Percentiles rank a stretch among this genome's conserved stretches.
Evolutionary conservation across 2,113 vertebrate genomes (phyloP).

Genomic region (Pygoscelis antarcticus): DNA sequence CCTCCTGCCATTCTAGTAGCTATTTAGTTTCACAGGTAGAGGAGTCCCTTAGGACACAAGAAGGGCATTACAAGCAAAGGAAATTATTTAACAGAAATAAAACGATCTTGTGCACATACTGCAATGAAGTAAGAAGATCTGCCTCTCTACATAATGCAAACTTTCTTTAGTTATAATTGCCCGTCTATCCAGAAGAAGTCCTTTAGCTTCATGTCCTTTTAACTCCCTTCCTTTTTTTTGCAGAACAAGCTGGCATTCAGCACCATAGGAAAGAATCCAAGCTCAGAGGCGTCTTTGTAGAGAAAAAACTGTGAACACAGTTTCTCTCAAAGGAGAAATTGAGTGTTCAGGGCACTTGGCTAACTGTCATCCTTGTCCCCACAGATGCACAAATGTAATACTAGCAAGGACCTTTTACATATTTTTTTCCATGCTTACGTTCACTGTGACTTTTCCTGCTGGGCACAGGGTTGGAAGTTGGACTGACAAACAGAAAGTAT

Average conservation of each 20-base stretch:
- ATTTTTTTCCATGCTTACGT: constrained; percentile 23
- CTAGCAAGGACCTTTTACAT: not conserved
- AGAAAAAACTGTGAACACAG: constrained; percentile 31
- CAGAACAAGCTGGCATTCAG: constrained; percentile 56
- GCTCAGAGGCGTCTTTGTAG: constrained; percentile 69
- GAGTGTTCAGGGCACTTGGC: constrained; percentile 13
- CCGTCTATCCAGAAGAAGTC: not conserved
- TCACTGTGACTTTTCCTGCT: constrained; percentile 35
- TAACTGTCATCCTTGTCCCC: constrained; percentile 15
- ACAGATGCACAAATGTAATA: not conserved
- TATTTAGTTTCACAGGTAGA: not conserved
- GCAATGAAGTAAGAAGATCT: not conserved
- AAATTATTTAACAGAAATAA: not conserved
- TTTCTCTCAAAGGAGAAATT: constrained; percentile 57
- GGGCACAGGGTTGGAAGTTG: not conserved
- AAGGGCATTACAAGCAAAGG: not conserved
- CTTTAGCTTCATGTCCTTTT: constrained; percentile 14
- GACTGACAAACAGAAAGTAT: not conserved
- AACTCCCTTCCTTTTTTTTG: constrained; percentile 22
- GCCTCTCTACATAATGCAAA: not conserved
- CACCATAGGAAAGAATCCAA: constrained; percentile 59
- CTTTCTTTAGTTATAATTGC: not conserved
- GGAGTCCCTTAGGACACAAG: not conserved
- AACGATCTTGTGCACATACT: not conserved
- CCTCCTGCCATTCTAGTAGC: not conserved